Evolutionary conservation across 2,888 invertebrate genomes (phyloP), one percentile per base, ranked within the genome.

Genomic region (Caenorhabditis parvicauda): DNA sequence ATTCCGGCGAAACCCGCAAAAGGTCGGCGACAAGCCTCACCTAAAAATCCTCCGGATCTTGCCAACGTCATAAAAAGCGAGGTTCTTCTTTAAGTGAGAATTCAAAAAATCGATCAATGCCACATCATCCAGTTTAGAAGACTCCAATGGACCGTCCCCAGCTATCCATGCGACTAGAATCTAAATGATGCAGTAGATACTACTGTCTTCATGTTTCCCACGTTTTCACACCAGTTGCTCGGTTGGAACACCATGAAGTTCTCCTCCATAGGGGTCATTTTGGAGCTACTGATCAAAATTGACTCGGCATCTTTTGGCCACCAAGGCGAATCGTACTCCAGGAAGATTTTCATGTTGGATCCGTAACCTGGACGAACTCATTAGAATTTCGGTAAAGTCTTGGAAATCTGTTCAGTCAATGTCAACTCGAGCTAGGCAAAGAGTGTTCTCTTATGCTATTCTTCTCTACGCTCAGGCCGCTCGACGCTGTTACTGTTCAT

Each of bases 281-380:
- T 58, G 7, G 19, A 29, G n/a, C 41, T 35, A 6, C 37, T n/a
- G 24, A 61, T 51, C 27, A 70, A 27, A 19, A 66, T 54, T 2
- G 58, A 57, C 17, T 50, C 53, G 7, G 35, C 39, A 27, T 51
- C 41, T n/a, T 54, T 29, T 0, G 60, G 46, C 76, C 76, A 76
- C 67, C 72, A 77, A 0, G 61, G 49, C 12, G 42, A 19, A 2
- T 67, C 67, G 56, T 73, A 76, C 24, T 70, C 67, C 17, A 76
- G 38, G 37, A 76, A 74, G 0, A 76, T 61, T 42, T 76, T 76
- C 46, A 62, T 51, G n/a, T 67, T 55, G 14, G 44, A 59, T 24
- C 74, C 75, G 39, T 72, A 75, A 1, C 75, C 68, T 60, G 14
- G 35, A 59, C 21, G n/a, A n/a, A n/a, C n/a, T n/a, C n/a, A n/a